phyloP scores from a whole-genome alignment of 2,113 vertebrate species.

The Hippocampus abdominalis region DNA sequence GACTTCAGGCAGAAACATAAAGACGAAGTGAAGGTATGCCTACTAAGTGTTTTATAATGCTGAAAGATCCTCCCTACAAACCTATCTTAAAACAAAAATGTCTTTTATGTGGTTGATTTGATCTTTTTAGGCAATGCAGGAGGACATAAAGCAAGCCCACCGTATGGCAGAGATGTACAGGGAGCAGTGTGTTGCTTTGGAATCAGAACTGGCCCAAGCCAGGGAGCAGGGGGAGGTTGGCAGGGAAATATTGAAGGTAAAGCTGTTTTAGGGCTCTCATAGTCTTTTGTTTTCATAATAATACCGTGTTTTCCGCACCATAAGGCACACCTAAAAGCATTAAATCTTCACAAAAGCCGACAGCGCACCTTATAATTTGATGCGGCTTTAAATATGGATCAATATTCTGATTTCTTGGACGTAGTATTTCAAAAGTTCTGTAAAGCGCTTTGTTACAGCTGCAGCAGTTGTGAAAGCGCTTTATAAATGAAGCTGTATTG shows the following conservation, averaged over 20 bases:
- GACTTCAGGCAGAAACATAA: slow-evolving; percentile 62
- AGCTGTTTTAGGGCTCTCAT: background rate
- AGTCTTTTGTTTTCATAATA: background rate
- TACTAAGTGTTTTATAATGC: background rate
- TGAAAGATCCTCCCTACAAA: background rate
- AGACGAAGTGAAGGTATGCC: slow-evolving; percentile 81
- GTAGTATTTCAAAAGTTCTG: too few relatives aligned
- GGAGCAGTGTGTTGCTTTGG: slow-evolving; percentile 86
- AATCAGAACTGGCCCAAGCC: slow-evolving; percentile 84
- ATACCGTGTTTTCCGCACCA: too few relatives aligned
- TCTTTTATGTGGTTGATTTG: background rate
- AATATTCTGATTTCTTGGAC: too few relatives aligned
- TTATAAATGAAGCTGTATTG: too few relatives aligned
- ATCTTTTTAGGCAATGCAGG: slow-evolving; percentile 74
- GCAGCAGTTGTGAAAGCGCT: too few relatives aligned
- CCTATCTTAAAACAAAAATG: background rate
- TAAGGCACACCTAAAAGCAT: too few relatives aligned
- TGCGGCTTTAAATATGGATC: too few relatives aligned
- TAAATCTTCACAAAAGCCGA: too few relatives aligned
- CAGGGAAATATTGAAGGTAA: slow-evolving; percentile 87
- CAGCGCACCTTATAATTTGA: too few relatives aligned
- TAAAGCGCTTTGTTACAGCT: too few relatives aligned
- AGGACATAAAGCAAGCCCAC: slow-evolving; percentile 82
- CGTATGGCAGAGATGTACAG: slow-evolving; percentile 86
- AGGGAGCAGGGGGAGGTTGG: slow-evolving; percentile 83